Evolutionary conservation across 2,888 invertebrate species (phyloP).

Genomic region (Eilema griseolum): DNA sequence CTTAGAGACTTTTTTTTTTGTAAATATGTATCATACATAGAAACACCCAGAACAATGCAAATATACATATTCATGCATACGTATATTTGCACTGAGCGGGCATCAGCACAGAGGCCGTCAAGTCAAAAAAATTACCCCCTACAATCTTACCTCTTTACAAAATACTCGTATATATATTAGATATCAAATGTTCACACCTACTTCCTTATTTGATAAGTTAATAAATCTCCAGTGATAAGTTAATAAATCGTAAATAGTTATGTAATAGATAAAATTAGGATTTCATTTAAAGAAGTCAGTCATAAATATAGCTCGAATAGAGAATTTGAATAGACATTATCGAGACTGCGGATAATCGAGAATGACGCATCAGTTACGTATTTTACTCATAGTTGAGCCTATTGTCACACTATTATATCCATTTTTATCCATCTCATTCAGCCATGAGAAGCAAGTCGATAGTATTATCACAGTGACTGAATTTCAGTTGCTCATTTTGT

Average conservation of each 20-base stretch:
- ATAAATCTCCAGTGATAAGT: not conserved
- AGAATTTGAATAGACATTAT: not conserved
- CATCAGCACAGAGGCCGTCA: no score
- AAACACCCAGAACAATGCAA: no score
- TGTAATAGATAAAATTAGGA: no score
- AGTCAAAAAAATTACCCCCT: no score
- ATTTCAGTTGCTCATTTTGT: not conserved
- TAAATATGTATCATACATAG: no score
- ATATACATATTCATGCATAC: no score
- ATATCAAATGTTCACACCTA: not conserved
- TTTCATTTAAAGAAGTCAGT: not conserved
- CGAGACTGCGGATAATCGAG: not conserved
- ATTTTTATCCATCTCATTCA: not conserved
- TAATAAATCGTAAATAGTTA: not conserved
- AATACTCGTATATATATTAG: no score
- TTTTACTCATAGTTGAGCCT: not conserved
- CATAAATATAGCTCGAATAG: not conserved
- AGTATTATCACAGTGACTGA: conserved; percentile 8
- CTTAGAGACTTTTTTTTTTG: no score
- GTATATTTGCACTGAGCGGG: no score
- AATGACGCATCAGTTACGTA: not conserved
- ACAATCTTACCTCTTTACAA: no score
- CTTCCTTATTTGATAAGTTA: not conserved
- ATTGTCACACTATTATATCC: no score
- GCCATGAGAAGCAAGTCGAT: conserved; percentile 3